phyloP scores from a whole-genome alignment of 30 jellyfish, hydroid and myxozoan species.

The Hydra vulgaris region DNA sequence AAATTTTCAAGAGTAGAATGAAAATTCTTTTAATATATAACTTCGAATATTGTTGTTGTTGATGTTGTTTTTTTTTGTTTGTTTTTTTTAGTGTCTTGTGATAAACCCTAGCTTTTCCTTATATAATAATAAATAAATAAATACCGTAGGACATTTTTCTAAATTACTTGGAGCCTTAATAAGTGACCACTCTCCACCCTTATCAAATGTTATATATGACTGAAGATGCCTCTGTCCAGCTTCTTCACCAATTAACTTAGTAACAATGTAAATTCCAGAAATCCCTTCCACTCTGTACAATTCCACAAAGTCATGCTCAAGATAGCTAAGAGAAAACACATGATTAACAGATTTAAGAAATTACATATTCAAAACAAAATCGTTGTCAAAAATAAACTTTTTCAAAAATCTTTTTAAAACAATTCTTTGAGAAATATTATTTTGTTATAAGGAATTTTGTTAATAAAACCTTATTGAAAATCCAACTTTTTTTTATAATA shows the following conservation, averaged over 20 bases:
- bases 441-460: too few species aligned
- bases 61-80: too few species aligned
- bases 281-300: conserved; percentile 67
- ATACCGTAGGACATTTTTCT: neutral
- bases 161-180: conserved; percentile 40
- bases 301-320: conserved; percentile 67
- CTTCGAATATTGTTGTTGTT: too few species aligned
- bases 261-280: conserved; percentile 82
- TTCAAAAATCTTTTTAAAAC: too few species aligned
- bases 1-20: neutral
- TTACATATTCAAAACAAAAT: neutral
- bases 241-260: conserved; percentile 31
- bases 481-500: too few species aligned
- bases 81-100: too few species aligned
- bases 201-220: conserved; percentile 59
- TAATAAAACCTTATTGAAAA: too few species aligned
- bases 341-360: neutral
- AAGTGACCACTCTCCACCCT: conserved; percentile 91
- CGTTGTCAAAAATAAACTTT: neutral
- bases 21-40: neutral
- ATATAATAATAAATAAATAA: too few species aligned
- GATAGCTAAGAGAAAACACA: neutral
- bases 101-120: too few species aligned
- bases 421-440: too few species aligned
- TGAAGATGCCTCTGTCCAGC: conserved; percentile 36